Evolutionary conservation across 1,140 invertebrate species (phyloP), one percentile per base, ranked within the genome.

Genomic region (Anastrepha ludens): DNA sequence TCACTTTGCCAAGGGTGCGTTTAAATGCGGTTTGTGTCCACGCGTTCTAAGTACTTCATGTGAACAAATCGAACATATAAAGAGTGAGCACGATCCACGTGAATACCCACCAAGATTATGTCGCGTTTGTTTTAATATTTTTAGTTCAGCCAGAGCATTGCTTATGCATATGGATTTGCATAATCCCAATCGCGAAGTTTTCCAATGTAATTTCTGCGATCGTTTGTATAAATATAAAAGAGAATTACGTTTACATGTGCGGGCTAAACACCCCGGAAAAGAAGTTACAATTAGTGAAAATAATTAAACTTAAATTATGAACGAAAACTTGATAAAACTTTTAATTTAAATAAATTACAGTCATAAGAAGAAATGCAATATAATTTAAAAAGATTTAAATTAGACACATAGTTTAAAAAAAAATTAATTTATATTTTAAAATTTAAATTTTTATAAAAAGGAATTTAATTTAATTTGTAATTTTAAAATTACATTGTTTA

Each of bases 51-150:
- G n/a, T 55, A 81, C 74, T 8, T 81, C 74, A 29, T 81, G 74
- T 3, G 74, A 50, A 81, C 44, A 20, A 55, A 81, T n/a, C 20
- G 44, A 55, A 81, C 74, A 81, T 81, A 55, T 81, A 7, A 81
- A 55, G n/a, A n/a, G 17, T 55, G 74, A 29, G 3, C 74, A 81
- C 55, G 47, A 50, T 50, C 74, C 74, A 2, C 20, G 47, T 55
- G 74, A 81, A 55, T 81, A 81, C 55, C 44, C 74, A 55, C n/a
- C 15, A 2, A 55, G n/a, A 81, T 81, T 81, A 29, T 81, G 74
- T 81, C 74, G 74, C 8, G 47, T 81, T n/a, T 81, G 74, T 41
- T 81, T 81, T 9, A 81, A n/a, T n/a, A n/a, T 20, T 11, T 81
- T 81, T n/a, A 81, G 47, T 11, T 81, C 74, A 1, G 17, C 6